Evolutionary conservation across 2,888 invertebrate species (phyloP).

Genomic region (Neoitamus cyanurus): DNA sequence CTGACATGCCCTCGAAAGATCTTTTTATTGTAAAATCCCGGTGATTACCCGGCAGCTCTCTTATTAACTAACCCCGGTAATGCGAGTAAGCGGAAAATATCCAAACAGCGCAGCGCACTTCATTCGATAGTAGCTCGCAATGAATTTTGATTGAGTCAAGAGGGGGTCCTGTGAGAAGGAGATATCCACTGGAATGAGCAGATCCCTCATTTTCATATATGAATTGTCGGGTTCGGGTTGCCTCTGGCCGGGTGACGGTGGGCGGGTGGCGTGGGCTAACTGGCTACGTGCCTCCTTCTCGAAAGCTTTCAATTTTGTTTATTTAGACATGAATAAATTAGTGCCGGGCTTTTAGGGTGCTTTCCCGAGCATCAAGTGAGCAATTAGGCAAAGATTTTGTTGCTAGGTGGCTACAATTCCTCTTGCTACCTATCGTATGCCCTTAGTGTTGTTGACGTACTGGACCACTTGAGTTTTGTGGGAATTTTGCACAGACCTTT

Average conservation of each 20-base stretch:
- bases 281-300: not conserved
- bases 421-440: not conserved
- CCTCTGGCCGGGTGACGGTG: not conserved
- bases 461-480: not conserved
- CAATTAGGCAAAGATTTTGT: conserved; percentile 21
- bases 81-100: not conserved
- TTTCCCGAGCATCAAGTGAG: conserved; percentile 14
- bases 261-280: not conserved
- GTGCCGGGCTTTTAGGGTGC: conserved; percentile 7
- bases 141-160: not conserved
- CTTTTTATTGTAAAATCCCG: not conserved
- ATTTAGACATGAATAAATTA: conserved; percentile 28
- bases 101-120: not conserved
- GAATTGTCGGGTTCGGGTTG: not conserved
- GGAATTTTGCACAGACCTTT: not conserved
- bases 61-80: not conserved
- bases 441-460: not conserved
- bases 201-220: not conserved
- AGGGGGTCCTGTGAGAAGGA: not conserved
- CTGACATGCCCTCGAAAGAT: not conserved
- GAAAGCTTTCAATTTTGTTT: conserved; percentile 35
- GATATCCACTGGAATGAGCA: not conserved
- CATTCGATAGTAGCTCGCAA: not conserved
- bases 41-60: not conserved
- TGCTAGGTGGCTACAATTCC: not conserved